Conservation (phyloP, 64 coral and sea anemone genomes). For the Porites australiensis region DNA sequence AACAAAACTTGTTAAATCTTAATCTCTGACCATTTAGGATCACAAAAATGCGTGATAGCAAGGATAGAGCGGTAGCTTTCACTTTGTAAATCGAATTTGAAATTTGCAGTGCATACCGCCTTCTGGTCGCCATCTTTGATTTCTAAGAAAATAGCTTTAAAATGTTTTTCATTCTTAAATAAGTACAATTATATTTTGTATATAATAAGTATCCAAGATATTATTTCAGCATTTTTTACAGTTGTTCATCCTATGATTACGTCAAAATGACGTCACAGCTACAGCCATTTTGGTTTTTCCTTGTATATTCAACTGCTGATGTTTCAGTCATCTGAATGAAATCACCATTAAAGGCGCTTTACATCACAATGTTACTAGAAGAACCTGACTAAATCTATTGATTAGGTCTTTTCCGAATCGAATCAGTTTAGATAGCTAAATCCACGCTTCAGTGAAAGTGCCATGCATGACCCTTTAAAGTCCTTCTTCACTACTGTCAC, state of each 20-base stretch:
- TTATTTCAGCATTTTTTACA: constrained; percentile 43
- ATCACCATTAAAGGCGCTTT: constrained; percentile 15
- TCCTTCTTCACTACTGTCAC: constrained; percentile 39
- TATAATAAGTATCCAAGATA: constrained; percentile 52
- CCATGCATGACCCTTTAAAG: constrained; percentile 51
- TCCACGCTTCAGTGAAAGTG: constrained; percentile 24
- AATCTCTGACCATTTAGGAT: no score
- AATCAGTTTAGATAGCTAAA: constrained; percentile 43
- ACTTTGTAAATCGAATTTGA: no score
- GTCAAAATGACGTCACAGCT: constrained; percentile 1
- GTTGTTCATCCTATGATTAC: constrained; percentile 45
- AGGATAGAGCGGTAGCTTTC: no score
- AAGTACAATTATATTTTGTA: not conserved
- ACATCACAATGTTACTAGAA: constrained; percentile 43
- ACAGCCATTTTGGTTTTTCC: constrained; percentile 36
- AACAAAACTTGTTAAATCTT: no score
- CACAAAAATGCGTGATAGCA: not conserved
- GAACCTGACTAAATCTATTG: constrained; percentile 39
- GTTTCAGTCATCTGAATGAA: constrained; percentile 6
- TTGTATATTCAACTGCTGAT: constrained; percentile 35
- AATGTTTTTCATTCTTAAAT: constrained; percentile 9
- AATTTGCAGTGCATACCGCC: no score
- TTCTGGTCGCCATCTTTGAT: no score
- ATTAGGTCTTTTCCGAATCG: constrained; percentile 46
- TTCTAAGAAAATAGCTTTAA: no score